These are phyloP conservation scores for Takifugu rubripes DNA, from an alignment of 2,797 vertebrate genomes.

Conservation along the genomic window DNA sequence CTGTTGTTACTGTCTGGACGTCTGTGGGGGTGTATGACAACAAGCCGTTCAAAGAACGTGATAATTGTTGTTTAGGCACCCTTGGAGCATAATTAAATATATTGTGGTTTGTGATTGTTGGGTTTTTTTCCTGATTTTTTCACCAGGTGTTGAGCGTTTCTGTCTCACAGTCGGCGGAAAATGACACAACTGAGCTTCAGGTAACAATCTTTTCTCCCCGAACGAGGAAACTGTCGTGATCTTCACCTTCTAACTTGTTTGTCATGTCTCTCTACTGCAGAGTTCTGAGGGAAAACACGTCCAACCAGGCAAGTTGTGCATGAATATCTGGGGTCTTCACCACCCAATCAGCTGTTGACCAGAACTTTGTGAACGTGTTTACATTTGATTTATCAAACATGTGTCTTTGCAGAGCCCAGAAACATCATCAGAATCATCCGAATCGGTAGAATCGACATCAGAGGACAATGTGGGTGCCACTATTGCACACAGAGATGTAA, in stretches of 20 bases:
- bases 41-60: constrained; percentile 18
- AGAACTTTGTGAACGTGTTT: neutral
- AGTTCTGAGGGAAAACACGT: constrained; percentile 63
- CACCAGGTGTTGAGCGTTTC: constrained; percentile 56
- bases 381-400: neutral
- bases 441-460: constrained; percentile 57
- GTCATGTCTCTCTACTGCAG: constrained; percentile 38
- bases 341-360: neutral
- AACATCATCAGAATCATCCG: constrained; percentile 14
- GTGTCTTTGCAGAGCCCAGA: constrained; percentile 54
- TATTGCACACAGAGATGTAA: neutral
- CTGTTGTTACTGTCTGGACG: no score
- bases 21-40: neutral
- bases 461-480: constrained; percentile 34
- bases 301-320: constrained; percentile 54
- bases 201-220: constrained; percentile 19
- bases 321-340: neutral
- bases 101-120: constrained; percentile 18
- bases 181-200: constrained; percentile 52
- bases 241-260: neutral
- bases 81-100: constrained; percentile 46
- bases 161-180: constrained; percentile 61
- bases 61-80: constrained; percentile 34
- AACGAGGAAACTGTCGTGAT: neutral
- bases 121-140: constrained; percentile 24